These are phyloP conservation scores for Acanthosepion lycidas DNA, from an alignment of 2,888 invertebrate genomes.

Conservation along the genomic window DNA sequence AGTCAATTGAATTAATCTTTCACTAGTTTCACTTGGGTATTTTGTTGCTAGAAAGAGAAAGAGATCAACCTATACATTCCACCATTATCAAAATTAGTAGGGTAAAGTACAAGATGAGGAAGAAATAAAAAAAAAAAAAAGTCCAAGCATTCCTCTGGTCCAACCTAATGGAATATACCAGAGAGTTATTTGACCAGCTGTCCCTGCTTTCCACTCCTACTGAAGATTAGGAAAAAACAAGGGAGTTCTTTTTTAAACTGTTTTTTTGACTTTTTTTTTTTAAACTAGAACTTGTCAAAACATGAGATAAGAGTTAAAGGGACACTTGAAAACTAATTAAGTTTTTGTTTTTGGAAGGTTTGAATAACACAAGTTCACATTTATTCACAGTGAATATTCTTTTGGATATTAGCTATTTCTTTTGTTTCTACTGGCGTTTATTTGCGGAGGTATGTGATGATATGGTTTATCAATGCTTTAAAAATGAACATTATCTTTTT, in stretches of 20 bases:
- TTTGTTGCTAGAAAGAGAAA: not conserved
- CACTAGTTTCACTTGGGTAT: not conserved
- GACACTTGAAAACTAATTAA: conserved; percentile 20
- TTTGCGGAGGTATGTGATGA: too few relatives aligned
- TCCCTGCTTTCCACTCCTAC: not conserved
- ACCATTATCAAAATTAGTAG: conserved; percentile 10
- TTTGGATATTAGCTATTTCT: too few relatives aligned
- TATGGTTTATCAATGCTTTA: too few relatives aligned
- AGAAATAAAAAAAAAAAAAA: too few relatives aligned
- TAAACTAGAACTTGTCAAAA: not conserved
- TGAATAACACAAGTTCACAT: not conserved
- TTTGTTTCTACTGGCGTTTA: too few relatives aligned
- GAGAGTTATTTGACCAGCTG: not conserved
- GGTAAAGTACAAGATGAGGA: not conserved
- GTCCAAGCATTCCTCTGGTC: not conserved
- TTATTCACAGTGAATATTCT: not conserved
- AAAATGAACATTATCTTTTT: too few relatives aligned
- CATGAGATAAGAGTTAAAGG: not conserved
- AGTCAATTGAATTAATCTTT: too few relatives aligned
- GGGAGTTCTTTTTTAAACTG: not conserved
- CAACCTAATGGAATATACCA: conserved; percentile 9
- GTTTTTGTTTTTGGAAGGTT: not conserved
- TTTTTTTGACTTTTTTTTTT: not conserved
- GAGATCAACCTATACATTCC: not conserved
- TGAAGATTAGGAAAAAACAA: not conserved